Evolutionary conservation across 2,797 vertebrate genomes (phyloP), one percentile per base, ranked within the genome.

Genomic region (Strix occidentalis): DNA sequence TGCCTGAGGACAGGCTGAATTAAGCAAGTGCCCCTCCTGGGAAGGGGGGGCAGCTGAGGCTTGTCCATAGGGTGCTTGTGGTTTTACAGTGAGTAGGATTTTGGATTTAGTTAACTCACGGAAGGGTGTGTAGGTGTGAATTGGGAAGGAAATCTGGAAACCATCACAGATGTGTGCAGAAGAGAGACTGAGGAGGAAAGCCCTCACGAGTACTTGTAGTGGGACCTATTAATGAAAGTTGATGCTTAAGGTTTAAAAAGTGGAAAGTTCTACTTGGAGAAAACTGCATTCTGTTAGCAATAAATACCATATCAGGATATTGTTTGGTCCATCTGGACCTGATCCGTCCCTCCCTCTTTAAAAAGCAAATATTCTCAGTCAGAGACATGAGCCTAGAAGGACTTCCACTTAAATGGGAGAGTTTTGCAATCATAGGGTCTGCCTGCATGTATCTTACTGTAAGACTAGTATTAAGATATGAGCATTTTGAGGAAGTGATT

Each of bases 11-110:
- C 43, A 24, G 58, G 26, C 28, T 13, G 37, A 54, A 24, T 53
- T 57, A 23, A 84, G 21, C 35, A 53, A 33, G 23, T 25, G 33
- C 13, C 21, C 3, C 8, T 23, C 12, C 0, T 0, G 13, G 11
- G 23, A 76, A 84, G 25, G 8, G 15, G 33, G 19, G 21, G 21
- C 18, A 57, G 57, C 58, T 50, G 54, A 14, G 41, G 39, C 39
- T 53, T 16, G 28, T n/a, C 16, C 12, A 2, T 19, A 24, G 23
- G 33, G 13, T 63, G 35, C 64, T 54, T 31, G 5, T 20, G 35
- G 25, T 70, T 76, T 41, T 61, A 20, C 17, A 11, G 25, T 23
- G 51, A 58, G 24, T 21, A 25, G 58, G 33, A 26, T 50, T 43
- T 75, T 24, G 35, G 54, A 31, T 63, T 61, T 5, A 3, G 35